A percentile compares a stretch with the other conserved stretches of the same genome.
These are phyloP conservation scores for Electrona antarctica DNA, from an alignment of 2,113 vertebrate genomes.

Conservation along the genomic window DNA sequence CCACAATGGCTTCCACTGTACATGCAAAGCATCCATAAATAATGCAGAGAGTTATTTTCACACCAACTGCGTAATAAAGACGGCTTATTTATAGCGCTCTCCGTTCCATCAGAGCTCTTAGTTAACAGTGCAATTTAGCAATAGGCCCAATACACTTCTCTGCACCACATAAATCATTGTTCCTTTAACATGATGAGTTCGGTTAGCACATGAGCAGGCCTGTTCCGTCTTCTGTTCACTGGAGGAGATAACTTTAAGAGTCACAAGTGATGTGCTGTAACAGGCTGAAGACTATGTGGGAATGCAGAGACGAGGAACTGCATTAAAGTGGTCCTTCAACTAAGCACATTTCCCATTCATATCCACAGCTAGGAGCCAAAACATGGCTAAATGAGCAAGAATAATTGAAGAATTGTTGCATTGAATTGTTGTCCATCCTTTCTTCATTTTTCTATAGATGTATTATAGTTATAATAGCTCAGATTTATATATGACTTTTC, in stretches of 20 bases:
- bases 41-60: conserved; percentile 42
- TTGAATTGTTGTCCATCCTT: too few relatives aligned
- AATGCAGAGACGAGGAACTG: conserved; percentile 22
- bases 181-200: conserved; percentile 27
- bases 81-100: conserved; percentile 20
- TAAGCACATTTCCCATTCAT: conserved; percentile 16
- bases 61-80: conserved; percentile 28
- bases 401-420: not conserved
- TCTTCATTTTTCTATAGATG: too few relatives aligned
- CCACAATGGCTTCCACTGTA: conserved; percentile 17
- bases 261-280: conserved; percentile 4
- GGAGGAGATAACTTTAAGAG: conserved; percentile 9
- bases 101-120: conserved; percentile 31
- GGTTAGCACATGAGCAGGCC: not conserved
- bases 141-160: conserved; percentile 20
- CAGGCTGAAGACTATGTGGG: not conserved
- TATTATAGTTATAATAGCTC: too few relatives aligned
- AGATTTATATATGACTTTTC: too few relatives aligned
- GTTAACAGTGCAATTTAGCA: conserved; percentile 42
- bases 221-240: conserved; percentile 1
- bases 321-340: conserved; percentile 1
- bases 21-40: conserved; percentile 43
- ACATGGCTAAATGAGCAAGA: not conserved
- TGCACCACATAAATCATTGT: conserved; percentile 32
- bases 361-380: conserved; percentile 32